phyloP scores from a whole-genome alignment of 2,888 invertebrate species.

The Habrosyne pyritoides region DNA sequence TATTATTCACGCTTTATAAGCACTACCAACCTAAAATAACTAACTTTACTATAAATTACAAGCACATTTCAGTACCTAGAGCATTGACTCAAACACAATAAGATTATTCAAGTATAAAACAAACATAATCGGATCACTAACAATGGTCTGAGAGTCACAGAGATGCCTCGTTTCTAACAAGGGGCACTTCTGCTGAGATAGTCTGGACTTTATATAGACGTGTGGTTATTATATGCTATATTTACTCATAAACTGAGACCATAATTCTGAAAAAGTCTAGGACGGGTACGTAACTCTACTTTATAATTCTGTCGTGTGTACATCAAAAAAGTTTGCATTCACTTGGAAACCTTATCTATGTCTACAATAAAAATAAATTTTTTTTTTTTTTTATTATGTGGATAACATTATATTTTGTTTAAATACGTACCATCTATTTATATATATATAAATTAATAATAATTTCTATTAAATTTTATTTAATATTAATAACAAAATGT shows the following conservation, averaged over 20 bases:
- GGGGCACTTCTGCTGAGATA: constrained; percentile 1
- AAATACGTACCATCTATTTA: too few relatives aligned
- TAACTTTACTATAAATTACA: background rate
- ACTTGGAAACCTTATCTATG: too few relatives aligned
- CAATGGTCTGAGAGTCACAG: background rate
- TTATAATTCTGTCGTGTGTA: too few relatives aligned
- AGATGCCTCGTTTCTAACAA: background rate
- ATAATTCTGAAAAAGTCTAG: too few relatives aligned
- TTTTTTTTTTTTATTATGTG: too few relatives aligned
- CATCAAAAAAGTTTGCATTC: too few relatives aligned
- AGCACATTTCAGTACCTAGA: background rate
- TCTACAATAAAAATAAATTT: too few relatives aligned
- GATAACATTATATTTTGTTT: too few relatives aligned
- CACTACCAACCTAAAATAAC: background rate
- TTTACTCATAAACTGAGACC: background rate
- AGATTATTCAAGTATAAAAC: constrained; percentile 1
- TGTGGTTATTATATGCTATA: background rate
- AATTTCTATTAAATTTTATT: too few relatives aligned
- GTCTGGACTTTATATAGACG: constrained; percentile 1
- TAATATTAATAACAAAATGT: too few relatives aligned
- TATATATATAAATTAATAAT: too few relatives aligned
- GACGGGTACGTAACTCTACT: too few relatives aligned
- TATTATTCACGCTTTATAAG: background rate
- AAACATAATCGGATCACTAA: background rate
- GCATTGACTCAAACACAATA: background rate